Percentiles rank a stretch among this genome's conserved stretches.
These are phyloP conservation scores for Corapipo altera DNA, from an alignment of 2,113 vertebrate genomes.

Conservation along the genomic window DNA sequence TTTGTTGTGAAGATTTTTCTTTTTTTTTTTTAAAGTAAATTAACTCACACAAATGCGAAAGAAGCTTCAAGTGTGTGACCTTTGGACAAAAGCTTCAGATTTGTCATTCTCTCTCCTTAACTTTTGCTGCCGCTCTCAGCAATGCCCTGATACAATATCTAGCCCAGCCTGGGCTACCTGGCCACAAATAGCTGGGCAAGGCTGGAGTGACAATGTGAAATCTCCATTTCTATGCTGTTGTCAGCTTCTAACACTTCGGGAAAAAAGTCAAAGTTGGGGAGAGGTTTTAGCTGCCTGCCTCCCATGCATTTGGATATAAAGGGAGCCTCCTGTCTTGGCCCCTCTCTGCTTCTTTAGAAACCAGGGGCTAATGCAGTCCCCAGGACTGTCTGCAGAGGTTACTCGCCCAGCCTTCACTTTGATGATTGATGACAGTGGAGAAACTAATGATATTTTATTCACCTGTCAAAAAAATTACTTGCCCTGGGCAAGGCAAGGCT, in stretches of 20 bases:
- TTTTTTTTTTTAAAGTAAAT: slow-evolving; percentile 35
- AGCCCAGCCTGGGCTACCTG: slow-evolving; percentile 55
- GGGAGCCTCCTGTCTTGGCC: background rate
- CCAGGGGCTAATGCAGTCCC: slow-evolving; percentile 11
- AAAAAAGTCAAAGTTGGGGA: slow-evolving; percentile 9
- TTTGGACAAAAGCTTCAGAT: slow-evolving; percentile 63
- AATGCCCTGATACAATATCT: background rate
- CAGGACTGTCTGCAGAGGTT: slow-evolving; percentile 67
- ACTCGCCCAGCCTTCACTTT: slow-evolving; percentile 57
- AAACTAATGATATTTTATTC: slow-evolving; percentile 68
- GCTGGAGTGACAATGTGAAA: slow-evolving; percentile 47
- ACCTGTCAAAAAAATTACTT: slow-evolving; percentile 71
- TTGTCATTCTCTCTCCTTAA: slow-evolving; percentile 57
- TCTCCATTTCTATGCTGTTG: slow-evolving; percentile 62
- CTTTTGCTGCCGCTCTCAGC: background rate
- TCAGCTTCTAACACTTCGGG: slow-evolving; percentile 30
- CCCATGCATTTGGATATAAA: slow-evolving; percentile 12
- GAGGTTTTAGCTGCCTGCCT: slow-evolving; percentile 34
- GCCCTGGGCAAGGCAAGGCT: background rate
- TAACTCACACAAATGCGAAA: slow-evolving; percentile 55
- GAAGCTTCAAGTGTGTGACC: slow-evolving; percentile 64
- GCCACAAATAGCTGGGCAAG: slow-evolving; percentile 35
- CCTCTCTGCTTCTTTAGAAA: slow-evolving; percentile 53
- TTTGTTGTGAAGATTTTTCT: slow-evolving; percentile 56
- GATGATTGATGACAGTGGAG: slow-evolving; percentile 53